A percentile compares a stretch with the other conserved stretches of the same genome.
phyloP scores from a whole-genome alignment of 2,113 vertebrate genomes.

The Pelvicachromis taeniatus region DNA sequence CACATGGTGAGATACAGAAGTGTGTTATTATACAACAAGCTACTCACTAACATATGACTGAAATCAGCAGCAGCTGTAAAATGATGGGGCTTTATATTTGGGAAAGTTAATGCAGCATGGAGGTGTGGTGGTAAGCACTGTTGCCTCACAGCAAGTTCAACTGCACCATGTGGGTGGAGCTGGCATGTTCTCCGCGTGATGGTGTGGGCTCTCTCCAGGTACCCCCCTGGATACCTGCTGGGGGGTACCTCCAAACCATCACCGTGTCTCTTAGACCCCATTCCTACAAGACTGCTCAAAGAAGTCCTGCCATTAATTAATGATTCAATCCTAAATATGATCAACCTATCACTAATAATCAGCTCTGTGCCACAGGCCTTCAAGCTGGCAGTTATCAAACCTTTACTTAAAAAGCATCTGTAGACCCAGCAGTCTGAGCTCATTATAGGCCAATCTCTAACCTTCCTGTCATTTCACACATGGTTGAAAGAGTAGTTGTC shows the following conservation, averaged over 20 bases:
- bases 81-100: too few species aligned
- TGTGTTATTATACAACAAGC: too few species aligned
- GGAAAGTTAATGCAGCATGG: too few species aligned
- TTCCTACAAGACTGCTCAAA: background rate
- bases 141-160: too few species aligned
- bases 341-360: background rate
- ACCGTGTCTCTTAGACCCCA: accelerated
- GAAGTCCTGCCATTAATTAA: background rate
- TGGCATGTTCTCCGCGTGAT: too few species aligned
- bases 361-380: accelerated
- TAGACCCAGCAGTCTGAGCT: background rate
- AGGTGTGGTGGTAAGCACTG: too few species aligned
- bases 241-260: background rate
- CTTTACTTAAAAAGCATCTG: background rate
- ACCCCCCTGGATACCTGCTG: too few species aligned
- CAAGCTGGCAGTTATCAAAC: accelerated
- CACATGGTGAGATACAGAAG: too few species aligned
- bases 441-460: background rate
- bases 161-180: too few species aligned
- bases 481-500: background rate
- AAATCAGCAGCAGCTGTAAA: too few species aligned
- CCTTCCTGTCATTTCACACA: background rate
- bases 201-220: too few species aligned
- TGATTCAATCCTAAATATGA: accelerated
- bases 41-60: too few species aligned